Conservation (phyloP, 2,113 vertebrate species). For the Leiothrix lutea region DNA sequence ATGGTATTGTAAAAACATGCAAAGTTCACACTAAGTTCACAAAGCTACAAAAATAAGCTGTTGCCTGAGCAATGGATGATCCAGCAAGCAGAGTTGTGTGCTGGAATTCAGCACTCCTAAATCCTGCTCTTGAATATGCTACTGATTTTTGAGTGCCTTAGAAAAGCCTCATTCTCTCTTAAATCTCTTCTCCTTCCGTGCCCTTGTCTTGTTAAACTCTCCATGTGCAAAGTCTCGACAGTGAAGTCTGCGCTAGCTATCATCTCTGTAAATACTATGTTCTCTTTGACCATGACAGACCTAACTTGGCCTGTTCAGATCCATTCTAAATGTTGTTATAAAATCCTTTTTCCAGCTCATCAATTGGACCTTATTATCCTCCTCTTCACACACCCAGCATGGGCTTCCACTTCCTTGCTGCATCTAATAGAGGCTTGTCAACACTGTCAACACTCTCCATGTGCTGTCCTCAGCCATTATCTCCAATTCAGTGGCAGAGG, state of each 20-base stretch:
- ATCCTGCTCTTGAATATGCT: neutral
- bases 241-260: neutral
- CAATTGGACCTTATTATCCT: neutral
- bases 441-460: neutral
- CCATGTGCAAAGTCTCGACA: fast-evolving
- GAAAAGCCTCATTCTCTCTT: neutral
- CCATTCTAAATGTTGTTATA: neutral
- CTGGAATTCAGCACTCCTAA: neutral
- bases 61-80: neutral
- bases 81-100: neutral
- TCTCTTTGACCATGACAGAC: neutral
- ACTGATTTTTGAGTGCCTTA: neutral
- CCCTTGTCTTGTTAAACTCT: neutral
- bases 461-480: neutral
- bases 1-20: slow-evolving; percentile 55
- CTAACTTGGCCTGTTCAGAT: neutral
- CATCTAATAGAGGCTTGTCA: neutral
- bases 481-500: neutral
- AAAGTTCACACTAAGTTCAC: slow-evolving; percentile 62
- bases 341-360: neutral
- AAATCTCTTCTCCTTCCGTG: neutral
- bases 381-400: neutral
- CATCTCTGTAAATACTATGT: neutral
- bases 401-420: neutral
- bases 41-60: slow-evolving; percentile 51